phyloP scores from a whole-genome alignment of 2,888 invertebrate genomes.

The Tillus elongatus region DNA sequence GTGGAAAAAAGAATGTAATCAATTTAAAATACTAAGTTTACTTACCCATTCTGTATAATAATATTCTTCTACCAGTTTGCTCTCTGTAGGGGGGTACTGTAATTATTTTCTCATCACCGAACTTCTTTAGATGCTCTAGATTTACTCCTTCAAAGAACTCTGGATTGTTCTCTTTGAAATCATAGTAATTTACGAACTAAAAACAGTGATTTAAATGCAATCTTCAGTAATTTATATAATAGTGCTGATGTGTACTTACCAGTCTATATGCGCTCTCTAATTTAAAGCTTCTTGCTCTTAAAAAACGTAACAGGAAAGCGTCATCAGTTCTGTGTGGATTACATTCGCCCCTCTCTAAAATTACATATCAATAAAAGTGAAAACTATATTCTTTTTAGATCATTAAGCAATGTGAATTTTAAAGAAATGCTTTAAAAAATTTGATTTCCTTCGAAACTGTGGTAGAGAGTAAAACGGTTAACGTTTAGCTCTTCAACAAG shows the following conservation, averaged over 20 bases:
- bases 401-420: too few species aligned
- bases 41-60: conserved; percentile 61
- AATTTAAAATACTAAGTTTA: too few species aligned
- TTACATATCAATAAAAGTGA: conserved; percentile 14
- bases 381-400: too few species aligned
- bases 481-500: too few species aligned
- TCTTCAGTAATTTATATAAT: conserved; percentile 3
- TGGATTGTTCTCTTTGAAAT: conserved; percentile 64
- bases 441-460: too few species aligned
- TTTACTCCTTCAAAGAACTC: conserved; percentile 58
- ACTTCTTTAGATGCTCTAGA: conserved; percentile 51
- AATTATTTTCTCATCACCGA: conserved; percentile 61
- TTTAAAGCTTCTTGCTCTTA: conserved; percentile 65
- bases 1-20: too few species aligned
- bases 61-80: conserved; percentile 61
- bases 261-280: conserved; percentile 63
- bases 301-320: conserved; percentile 61
- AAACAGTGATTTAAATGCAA: conserved; percentile 26
- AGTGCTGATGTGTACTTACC: conserved; percentile 45
- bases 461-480: too few species aligned
- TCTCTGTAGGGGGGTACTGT: conserved; percentile 69
- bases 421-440: too few species aligned
- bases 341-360: conserved; percentile 66
- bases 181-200: conserved; percentile 65
- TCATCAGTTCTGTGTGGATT: conserved; percentile 68